Percentiles rank a stretch among this genome's conserved stretches.
Evolutionary conservation across 2,113 vertebrate genomes (phyloP).

Genomic region (Cromileptes altivelis): DNA sequence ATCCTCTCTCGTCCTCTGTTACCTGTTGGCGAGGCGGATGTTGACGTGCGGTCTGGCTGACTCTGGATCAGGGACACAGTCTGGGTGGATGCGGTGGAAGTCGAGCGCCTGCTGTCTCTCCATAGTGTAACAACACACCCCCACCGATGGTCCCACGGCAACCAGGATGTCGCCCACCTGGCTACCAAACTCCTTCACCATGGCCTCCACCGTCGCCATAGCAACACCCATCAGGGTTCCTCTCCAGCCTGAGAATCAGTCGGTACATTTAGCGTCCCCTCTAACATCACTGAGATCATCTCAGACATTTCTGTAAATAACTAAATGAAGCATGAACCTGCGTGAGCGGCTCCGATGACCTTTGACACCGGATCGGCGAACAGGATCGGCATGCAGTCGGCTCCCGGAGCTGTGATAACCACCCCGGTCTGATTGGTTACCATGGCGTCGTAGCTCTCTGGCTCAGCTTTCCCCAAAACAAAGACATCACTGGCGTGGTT

Average conservation of each 20-base stretch:
- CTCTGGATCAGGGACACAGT: slow-evolving; percentile 86
- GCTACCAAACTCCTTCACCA: slow-evolving; percentile 89
- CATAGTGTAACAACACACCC: slow-evolving; percentile 92
- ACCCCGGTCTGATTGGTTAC: slow-evolving; percentile 87
- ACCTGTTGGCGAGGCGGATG: slow-evolving; percentile 93
- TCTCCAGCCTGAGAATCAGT: slow-evolving; percentile 88
- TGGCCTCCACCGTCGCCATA: slow-evolving; percentile 90
- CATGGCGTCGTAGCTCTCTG: slow-evolving; percentile 91
- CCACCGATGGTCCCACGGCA: slow-evolving; percentile 91
- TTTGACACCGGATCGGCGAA: slow-evolving; percentile 92
- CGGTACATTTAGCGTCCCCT: background rate
- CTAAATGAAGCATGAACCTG: slow-evolving; percentile 82
- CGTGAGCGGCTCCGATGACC: slow-evolving; percentile 92
- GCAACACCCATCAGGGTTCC: slow-evolving; percentile 92
- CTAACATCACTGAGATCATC: too few relatives aligned
- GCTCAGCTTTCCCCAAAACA: slow-evolving; percentile 88
- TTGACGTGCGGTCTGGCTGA: slow-evolving; percentile 85
- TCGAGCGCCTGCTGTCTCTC: slow-evolving; percentile 82
- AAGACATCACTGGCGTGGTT: slow-evolving; percentile 89
- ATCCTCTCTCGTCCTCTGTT: too few relatives aligned
- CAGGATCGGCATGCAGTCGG: slow-evolving; percentile 94
- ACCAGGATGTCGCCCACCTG: slow-evolving; percentile 86
- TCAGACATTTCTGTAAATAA: background rate
- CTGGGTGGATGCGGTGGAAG: slow-evolving; percentile 88
- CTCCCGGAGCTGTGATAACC: slow-evolving; percentile 91